These are phyloP conservation scores for Xylocopa sonorina DNA, from an alignment of 1,140 invertebrate genomes.

Conservation along the genomic window DNA sequence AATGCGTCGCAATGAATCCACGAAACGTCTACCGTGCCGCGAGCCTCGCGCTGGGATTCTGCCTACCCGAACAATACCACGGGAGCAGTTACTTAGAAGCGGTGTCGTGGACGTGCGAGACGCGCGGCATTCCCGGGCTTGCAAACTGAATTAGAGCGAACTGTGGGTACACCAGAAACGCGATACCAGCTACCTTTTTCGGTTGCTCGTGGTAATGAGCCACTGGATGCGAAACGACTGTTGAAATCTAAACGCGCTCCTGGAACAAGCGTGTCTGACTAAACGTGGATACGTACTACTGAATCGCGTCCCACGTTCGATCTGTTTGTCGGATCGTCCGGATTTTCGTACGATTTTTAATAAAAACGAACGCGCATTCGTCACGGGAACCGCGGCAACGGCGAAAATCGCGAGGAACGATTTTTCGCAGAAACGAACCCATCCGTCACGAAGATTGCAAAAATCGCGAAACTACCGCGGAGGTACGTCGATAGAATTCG, in stretches of 20 bases:
- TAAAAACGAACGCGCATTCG: too few relatives aligned
- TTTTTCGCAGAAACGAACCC: background rate
- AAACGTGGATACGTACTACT: too few relatives aligned
- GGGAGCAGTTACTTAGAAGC: conserved; percentile 53
- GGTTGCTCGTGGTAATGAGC: background rate
- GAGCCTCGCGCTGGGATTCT: conserved; percentile 49
- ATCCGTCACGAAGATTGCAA: background rate
- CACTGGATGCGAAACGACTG: background rate
- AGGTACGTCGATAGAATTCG: background rate
- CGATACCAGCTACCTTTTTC: background rate
- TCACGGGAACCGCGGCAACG: too few relatives aligned
- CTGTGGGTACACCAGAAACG: background rate
- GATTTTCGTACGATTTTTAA: too few relatives aligned
- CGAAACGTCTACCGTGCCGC: conserved; percentile 56
- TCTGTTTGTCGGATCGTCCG: too few relatives aligned
- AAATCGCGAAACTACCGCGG: background rate
- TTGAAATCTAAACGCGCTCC: background rate
- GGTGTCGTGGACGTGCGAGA: conserved; percentile 19
- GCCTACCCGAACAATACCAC: conserved; percentile 54
- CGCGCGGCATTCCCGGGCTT: conserved; percentile 30
- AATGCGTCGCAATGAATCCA: conserved; percentile 71
- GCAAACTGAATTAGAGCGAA: conserved; percentile 48
- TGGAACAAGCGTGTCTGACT: background rate
- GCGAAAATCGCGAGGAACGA: too few relatives aligned
- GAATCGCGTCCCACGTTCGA: too few relatives aligned